phyloP scores from a whole-genome alignment of 2,797 vertebrate species.

The Luscinia luscinia region DNA sequence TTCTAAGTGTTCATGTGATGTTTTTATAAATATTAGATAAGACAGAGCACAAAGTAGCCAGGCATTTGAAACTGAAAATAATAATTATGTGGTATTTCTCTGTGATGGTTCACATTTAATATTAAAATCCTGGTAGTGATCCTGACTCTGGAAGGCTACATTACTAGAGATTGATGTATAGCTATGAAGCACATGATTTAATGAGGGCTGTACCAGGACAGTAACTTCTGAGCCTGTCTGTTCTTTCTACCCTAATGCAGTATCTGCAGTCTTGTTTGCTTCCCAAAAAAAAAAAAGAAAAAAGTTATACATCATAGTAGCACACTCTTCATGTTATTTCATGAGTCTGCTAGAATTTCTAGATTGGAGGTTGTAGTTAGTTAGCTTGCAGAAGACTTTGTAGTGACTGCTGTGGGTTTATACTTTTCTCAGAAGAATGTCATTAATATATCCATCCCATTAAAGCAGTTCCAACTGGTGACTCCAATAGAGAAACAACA shows the following conservation, averaged over 20 bases:
- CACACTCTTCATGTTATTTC: not conserved
- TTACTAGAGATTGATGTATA: not conserved
- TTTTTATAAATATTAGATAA: not conserved
- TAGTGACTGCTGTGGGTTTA: not conserved
- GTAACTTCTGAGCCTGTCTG: not conserved
- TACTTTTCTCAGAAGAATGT: not conserved
- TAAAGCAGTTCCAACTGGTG: not conserved
- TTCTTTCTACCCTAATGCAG: not conserved
- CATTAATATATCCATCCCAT: not conserved
- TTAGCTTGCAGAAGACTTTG: not conserved
- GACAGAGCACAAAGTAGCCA: not conserved
- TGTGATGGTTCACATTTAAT: not conserved
- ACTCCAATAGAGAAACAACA: not conserved
- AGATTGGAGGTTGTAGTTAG: not conserved
- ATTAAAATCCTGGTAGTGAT: not conserved
- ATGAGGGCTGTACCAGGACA: not conserved
- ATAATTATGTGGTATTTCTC: not conserved
- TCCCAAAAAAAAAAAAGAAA: not conserved
- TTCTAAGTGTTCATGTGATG: not conserved
- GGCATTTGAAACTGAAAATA: not conserved
- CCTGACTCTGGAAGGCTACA: not conserved
- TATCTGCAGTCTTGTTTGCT: not conserved
- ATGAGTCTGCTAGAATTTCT: not conserved
- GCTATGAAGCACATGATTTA: not conserved
- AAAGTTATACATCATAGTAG: not conserved